Percentiles rank a stretch among this genome's conserved stretches.
Evolutionary conservation across 2,113 vertebrate species (phyloP).

Genomic region (Perca fluviatilis): DNA sequence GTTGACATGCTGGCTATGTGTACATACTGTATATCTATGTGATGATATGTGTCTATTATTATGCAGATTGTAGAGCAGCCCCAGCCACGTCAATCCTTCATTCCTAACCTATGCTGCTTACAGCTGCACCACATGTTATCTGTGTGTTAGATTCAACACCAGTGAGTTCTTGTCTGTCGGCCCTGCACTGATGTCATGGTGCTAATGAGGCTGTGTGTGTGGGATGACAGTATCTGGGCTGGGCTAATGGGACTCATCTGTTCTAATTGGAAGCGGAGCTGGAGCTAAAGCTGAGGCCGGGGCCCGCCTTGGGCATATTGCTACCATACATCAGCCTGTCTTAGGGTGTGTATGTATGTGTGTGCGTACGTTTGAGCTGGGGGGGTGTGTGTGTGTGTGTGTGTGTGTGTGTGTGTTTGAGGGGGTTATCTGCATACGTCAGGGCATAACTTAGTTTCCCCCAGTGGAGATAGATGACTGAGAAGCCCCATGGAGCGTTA

Average conservation of each 20-base stretch:
- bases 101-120: slow-evolving; percentile 55
- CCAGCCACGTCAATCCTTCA: slow-evolving; percentile 66
- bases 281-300: slow-evolving; percentile 69
- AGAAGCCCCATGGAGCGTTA: slow-evolving; percentile 78
- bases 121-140: slow-evolving; percentile 70
- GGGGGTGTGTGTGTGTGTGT: slow-evolving; percentile 45
- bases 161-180: slow-evolving; percentile 72
- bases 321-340: slow-evolving; percentile 87
- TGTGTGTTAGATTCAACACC: slow-evolving; percentile 76
- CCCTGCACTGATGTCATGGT: slow-evolving; percentile 69
- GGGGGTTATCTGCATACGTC: slow-evolving; percentile 83
- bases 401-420: slow-evolving; percentile 57
- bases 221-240: slow-evolving; percentile 81
- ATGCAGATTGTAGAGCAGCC: slow-evolving; percentile 67
- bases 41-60: slow-evolving; percentile 64
- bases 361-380: slow-evolving; percentile 26
- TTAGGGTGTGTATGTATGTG: slow-evolving; percentile 44
- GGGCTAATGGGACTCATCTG: slow-evolving; percentile 85
- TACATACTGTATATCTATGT: slow-evolving; percentile 60
- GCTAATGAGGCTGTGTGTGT: slow-evolving; percentile 81
- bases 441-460: slow-evolving; percentile 82
- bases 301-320: slow-evolving; percentile 86
- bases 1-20: slow-evolving; percentile 65
- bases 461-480: slow-evolving; percentile 80
- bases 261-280: slow-evolving; percentile 82